Evolutionary conservation across 2,797 vertebrate genomes (phyloP).

Genomic region (Erithacus rubecula): DNA sequence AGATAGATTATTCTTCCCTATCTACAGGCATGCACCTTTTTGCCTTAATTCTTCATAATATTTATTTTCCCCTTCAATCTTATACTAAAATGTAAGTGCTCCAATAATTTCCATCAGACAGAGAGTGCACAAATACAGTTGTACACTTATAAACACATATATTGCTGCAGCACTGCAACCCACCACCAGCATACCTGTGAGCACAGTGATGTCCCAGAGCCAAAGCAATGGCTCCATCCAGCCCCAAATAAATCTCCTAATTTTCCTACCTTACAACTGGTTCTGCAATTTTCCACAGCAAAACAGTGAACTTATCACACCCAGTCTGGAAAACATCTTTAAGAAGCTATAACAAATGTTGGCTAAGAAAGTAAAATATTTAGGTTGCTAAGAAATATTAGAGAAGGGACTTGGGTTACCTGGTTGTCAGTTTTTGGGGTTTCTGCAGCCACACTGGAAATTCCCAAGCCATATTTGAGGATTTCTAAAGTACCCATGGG

Average conservation of each 20-base stretch:
- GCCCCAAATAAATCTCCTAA: background rate
- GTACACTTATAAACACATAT: background rate
- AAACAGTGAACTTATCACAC: constrained; percentile 3
- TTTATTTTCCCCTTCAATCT: background rate
- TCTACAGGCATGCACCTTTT: background rate
- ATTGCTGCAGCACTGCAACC: background rate
- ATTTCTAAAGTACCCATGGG: background rate
- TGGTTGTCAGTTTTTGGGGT: background rate
- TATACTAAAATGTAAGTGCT: background rate
- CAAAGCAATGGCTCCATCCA: background rate
- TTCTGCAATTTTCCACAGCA: background rate
- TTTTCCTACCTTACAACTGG: background rate
- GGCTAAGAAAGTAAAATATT: background rate
- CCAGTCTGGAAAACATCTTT: constrained; percentile 23
- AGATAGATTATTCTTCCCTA: background rate
- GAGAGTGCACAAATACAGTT: background rate
- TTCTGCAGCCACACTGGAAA: background rate
- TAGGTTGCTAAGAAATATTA: constrained; percentile 20
- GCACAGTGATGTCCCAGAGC: background rate
- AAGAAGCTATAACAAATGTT: background rate
- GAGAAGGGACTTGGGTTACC: background rate
- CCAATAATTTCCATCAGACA: background rate
- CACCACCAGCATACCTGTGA: background rate
- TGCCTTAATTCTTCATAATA: background rate
- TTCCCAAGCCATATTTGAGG: background rate